A percentile compares a stretch with the other conserved stretches of the same genome.
Conservation (phyloP, 2,888 invertebrate species). For the Xestoiulus laeticollis region DNA sequence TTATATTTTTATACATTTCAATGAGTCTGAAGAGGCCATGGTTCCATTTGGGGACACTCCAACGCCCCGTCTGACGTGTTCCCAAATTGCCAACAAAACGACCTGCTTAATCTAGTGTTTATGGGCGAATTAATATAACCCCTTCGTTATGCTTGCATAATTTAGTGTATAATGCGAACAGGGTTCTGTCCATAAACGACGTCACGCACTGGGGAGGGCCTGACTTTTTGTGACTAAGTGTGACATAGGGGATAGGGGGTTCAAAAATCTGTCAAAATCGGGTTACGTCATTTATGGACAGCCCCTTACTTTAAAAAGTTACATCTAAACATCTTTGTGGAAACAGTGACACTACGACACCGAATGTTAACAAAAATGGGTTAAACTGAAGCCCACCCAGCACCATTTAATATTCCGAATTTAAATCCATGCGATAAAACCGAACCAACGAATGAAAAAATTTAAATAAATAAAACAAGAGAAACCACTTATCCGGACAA, state of each 20-base stretch:
- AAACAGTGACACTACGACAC: too few relatives aligned
- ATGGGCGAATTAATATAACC: neutral
- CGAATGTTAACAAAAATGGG: neutral
- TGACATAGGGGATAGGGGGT: too few relatives aligned
- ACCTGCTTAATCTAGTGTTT: neutral
- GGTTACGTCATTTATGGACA: too few relatives aligned
- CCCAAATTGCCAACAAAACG: neutral
- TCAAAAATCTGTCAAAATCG: too few relatives aligned
- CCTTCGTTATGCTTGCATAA: too few relatives aligned
- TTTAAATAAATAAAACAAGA: conserved; percentile 13
- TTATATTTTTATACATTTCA: neutral
- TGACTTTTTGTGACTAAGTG: too few relatives aligned
- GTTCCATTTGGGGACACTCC: neutral
- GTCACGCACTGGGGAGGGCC: too few relatives aligned
- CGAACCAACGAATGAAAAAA: neutral
- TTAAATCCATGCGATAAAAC: neutral
- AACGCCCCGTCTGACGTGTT: neutral
- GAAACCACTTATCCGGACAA: neutral
- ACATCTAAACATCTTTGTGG: too few relatives aligned
- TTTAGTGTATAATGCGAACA: too few relatives aligned
- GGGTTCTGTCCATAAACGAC: too few relatives aligned
- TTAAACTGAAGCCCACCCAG: neutral
- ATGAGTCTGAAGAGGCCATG: neutral
- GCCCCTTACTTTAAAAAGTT: too few relatives aligned
- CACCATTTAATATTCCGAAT: neutral